Percentiles rank a stretch among this genome's conserved stretches.
Evolutionary conservation across 2,113 vertebrate genomes (phyloP).

Genomic region (Channa maculata): DNA sequence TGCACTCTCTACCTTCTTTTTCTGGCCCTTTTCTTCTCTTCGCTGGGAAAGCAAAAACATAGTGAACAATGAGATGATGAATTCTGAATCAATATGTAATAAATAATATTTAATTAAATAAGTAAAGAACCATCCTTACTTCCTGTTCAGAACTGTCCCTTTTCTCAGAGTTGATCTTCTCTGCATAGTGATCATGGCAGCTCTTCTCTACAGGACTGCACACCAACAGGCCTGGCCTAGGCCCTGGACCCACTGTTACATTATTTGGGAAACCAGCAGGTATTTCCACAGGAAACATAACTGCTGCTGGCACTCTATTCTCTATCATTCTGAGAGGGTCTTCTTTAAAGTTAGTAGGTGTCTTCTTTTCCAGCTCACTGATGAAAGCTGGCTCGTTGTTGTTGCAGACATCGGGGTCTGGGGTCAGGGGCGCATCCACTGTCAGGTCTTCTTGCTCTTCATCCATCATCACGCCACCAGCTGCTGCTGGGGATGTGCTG

Average conservation of each 20-base stretch:
- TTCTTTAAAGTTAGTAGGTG: conserved; percentile 64
- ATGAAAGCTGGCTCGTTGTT: conserved; percentile 75
- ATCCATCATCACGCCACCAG: conserved; percentile 54
- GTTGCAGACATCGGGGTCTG: conserved; percentile 72
- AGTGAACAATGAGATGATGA: neutral
- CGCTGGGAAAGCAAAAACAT: conserved; percentile 46
- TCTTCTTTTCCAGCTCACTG: conserved; percentile 64
- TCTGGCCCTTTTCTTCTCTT: conserved; percentile 86
- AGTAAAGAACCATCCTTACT: conserved; percentile 55
- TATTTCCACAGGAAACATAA: conserved; percentile 99
- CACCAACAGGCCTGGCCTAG: conserved; percentile 66
- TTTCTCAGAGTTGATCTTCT: conserved; percentile 72
- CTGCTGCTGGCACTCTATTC: conserved; percentile 81
- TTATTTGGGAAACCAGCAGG: conserved; percentile 86
- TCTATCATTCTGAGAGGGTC: conserved; percentile 78
- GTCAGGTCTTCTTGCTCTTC: conserved; percentile 75
- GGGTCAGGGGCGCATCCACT: conserved; percentile 58
- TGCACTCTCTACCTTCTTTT: conserved; percentile 86
- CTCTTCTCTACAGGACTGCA: conserved; percentile 66
- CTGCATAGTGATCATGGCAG: conserved; percentile 56
- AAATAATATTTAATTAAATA: neutral
- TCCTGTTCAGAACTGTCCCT: conserved; percentile 70
- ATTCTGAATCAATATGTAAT: too few species aligned
- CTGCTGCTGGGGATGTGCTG: conserved; percentile 62
- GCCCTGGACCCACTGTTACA: conserved; percentile 80